Conservation (phyloP, 2,888 invertebrate species). For the Tenthredo livida region DNA sequence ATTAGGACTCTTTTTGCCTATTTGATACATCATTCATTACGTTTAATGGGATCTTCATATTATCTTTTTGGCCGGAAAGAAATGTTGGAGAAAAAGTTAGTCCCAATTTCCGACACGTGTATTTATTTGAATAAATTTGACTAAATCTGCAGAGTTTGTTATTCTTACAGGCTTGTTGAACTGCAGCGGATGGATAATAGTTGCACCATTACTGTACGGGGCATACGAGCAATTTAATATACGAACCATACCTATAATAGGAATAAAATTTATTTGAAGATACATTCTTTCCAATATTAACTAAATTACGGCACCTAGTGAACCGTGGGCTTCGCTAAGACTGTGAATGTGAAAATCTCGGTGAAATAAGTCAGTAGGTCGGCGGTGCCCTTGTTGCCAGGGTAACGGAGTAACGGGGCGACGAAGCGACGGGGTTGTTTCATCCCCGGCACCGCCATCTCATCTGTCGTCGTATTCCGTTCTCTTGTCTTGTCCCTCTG, state of each 20-base stretch:
- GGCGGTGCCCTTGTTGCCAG: background rate
- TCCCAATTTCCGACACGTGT: background rate
- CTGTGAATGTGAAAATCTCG: background rate
- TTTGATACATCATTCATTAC: background rate
- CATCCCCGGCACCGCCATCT: background rate
- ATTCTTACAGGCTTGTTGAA: background rate
- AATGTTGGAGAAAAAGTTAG: background rate
- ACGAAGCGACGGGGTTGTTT: background rate
- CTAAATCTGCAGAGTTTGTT: background rate
- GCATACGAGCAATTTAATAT: background rate
- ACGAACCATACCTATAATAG: background rate
- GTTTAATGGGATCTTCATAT: background rate
- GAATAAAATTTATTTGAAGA: background rate
- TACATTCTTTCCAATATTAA: background rate
- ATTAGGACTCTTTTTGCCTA: background rate
- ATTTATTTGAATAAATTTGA: background rate
- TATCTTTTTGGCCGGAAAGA: background rate
- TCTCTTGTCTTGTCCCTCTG: background rate
- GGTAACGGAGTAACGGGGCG: constrained; percentile 16
- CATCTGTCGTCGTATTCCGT: background rate
- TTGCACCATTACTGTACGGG: background rate
- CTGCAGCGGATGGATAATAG: background rate
- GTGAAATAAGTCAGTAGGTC: constrained; percentile 36
- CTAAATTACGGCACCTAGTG: background rate
- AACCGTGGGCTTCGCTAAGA: background rate